phyloP scores from a whole-genome alignment of 2,888 invertebrate species.

The Hypercompe scribonia region DNA sequence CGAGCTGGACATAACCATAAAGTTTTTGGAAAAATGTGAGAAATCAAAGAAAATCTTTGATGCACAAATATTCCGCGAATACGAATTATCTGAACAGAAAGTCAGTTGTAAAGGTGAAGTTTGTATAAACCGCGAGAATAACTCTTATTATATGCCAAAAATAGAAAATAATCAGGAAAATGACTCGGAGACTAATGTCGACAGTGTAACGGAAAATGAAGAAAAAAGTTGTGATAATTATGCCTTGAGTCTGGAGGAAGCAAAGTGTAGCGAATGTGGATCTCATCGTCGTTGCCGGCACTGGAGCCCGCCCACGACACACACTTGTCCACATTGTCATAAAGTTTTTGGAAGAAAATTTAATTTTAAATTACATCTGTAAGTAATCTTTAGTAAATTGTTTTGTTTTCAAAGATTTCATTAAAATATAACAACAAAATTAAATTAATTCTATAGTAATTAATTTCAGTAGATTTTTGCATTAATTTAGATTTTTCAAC shows the following conservation, averaged over 20 bases:
- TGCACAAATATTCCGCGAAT: constrained; percentile 20
- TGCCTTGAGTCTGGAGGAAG: constrained; percentile 11
- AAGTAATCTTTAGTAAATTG: constrained; percentile 46
- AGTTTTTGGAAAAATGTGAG: constrained; percentile 66
- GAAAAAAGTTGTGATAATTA: constrained; percentile 19
- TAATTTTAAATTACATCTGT: constrained; percentile 68
- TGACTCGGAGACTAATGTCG: constrained; percentile 24
- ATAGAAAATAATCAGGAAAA: constrained; percentile 21
- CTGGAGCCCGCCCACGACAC: constrained; percentile 52
- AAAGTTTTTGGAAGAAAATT: constrained; percentile 69
- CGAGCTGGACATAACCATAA: constrained; percentile 64
- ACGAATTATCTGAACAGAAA: constrained; percentile 14
- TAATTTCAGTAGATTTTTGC: too few species aligned
- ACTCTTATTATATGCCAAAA: constrained; percentile 14
- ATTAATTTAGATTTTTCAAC: too few species aligned
- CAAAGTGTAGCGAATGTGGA: constrained; percentile 56
- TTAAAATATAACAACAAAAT: not conserved
- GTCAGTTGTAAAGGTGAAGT: not conserved
- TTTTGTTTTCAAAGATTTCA: not conserved
- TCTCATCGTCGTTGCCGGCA: constrained; percentile 61
- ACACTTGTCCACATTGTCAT: constrained; percentile 62
- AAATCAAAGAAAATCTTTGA: constrained; percentile 58
- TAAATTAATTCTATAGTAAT: too few species aligned
- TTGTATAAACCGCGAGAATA: constrained; percentile 4
- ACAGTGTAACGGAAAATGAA: constrained; percentile 17